Evolutionary conservation across 2,888 invertebrate genomes (phyloP).

Genomic region (Hemithea aestivaria): DNA sequence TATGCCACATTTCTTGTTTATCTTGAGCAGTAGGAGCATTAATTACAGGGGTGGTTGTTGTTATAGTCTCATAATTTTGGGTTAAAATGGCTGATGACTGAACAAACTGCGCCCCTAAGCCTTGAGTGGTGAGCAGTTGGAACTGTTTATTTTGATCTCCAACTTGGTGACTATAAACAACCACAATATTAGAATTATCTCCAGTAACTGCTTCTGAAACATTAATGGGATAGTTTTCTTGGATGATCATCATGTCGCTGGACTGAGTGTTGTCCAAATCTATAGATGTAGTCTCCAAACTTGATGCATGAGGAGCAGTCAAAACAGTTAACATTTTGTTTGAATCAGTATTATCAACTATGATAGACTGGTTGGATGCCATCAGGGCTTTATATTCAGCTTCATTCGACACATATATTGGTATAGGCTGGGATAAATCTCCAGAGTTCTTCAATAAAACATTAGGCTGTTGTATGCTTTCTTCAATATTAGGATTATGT

Average conservation of each 20-base stretch:
- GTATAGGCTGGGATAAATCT: conserved; percentile 59
- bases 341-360: conserved; percentile 60
- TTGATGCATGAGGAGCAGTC: conserved; percentile 44
- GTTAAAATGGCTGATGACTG: conserved; percentile 62
- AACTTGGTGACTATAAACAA: conserved; percentile 81
- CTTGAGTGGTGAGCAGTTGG: conserved; percentile 63
- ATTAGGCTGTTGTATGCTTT: conserved; percentile 41
- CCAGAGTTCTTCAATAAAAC: conserved; percentile 51
- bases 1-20: conserved; percentile 53
- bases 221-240: conserved; percentile 79
- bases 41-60: conserved; percentile 67
- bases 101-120: conserved; percentile 58
- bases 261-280: conserved; percentile 73
- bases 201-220: conserved; percentile 65
- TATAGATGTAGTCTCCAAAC: conserved; percentile 48
- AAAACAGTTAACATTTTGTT: conserved; percentile 65
- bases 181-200: conserved; percentile 81
- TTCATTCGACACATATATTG: conserved; percentile 73
- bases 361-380: conserved; percentile 64
- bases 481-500: conserved; percentile 35
- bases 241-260: conserved; percentile 82
- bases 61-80: conserved; percentile 64
- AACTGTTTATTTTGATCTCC: conserved; percentile 78
- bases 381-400: conserved; percentile 72
- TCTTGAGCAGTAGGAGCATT: conserved; percentile 57